Conservation (phyloP, 2,888 invertebrate genomes). For the Schrankia costaestrigalis region DNA sequence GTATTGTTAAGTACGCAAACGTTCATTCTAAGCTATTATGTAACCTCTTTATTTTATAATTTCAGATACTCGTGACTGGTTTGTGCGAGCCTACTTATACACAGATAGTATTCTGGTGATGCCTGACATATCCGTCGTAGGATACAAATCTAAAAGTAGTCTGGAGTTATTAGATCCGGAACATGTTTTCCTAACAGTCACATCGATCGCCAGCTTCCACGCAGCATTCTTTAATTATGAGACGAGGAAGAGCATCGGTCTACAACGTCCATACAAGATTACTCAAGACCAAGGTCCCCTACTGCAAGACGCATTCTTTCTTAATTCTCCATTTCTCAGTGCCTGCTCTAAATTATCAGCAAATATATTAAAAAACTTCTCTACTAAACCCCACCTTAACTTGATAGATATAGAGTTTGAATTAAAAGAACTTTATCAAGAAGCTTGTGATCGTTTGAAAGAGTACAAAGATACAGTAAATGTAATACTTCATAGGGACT, state of each 20-base stretch:
- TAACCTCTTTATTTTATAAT: constrained; percentile 23
- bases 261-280: constrained; percentile 33
- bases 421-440: constrained; percentile 37
- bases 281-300: constrained; percentile 36
- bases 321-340: constrained; percentile 48
- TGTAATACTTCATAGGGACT: constrained; percentile 58
- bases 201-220: constrained; percentile 59
- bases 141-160: too few relatives aligned
- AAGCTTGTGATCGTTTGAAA: constrained; percentile 45
- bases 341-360: constrained; percentile 51
- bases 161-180: constrained; percentile 41
- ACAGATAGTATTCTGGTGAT: constrained; percentile 34
- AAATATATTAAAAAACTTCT: constrained; percentile 48
- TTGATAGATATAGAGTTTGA: constrained; percentile 39
- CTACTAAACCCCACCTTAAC: constrained; percentile 33
- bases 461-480: constrained; percentile 49
- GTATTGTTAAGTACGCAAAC: too few relatives aligned
- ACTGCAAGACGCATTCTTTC: constrained; percentile 45
- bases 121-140: constrained; percentile 2
- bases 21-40: constrained; percentile 61
- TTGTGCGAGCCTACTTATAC: constrained; percentile 1
- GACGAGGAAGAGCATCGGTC: constrained; percentile 32
- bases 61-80: constrained; percentile 38
- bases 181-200: constrained; percentile 40
- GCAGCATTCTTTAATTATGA: constrained; percentile 57